These are phyloP conservation scores for Drosophila subsilvestris DNA, from an alignment of 2,888 invertebrate genomes.

Conservation along the genomic window DNA sequence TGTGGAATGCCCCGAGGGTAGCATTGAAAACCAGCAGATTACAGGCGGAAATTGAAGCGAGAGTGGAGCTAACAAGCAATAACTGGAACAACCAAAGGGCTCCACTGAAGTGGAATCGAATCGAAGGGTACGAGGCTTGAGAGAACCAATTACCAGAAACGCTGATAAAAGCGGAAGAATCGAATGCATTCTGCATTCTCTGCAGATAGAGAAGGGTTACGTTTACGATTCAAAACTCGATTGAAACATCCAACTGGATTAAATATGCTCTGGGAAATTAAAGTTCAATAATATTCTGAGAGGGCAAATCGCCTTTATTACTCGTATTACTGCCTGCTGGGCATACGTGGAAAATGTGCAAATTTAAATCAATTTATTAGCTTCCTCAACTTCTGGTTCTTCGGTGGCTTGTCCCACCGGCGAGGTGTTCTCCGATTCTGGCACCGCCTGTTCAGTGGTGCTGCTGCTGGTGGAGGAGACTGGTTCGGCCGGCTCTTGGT, in stretches of 20 bases:
- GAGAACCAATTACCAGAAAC: not conserved
- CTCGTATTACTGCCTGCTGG: not conserved
- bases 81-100: conserved; percentile 29
- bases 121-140: not conserved
- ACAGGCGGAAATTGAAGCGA: conserved; percentile 66
- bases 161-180: not conserved
- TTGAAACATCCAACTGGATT: too few species aligned
- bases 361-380: conserved; percentile 36
- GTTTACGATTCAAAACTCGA: too few species aligned
- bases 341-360: not conserved
- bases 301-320: not conserved
- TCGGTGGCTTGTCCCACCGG: not conserved
- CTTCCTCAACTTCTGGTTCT: conserved; percentile 45
- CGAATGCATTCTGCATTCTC: too few species aligned
- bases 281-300: not conserved
- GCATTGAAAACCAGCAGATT: conserved; percentile 62
- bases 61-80: conserved; percentile 56
- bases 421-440: conserved; percentile 15
- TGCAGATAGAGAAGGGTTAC: too few species aligned
- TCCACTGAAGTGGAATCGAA: not conserved
- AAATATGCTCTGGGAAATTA: too few species aligned
- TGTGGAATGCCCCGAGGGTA: conserved; percentile 56
- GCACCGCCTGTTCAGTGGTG: conserved; percentile 32
- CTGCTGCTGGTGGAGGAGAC: conserved; percentile 26
- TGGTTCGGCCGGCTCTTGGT: conserved; percentile 25